A percentile compares a stretch with the other conserved stretches of the same genome.
Evolutionary conservation across 2,113 vertebrate genomes (phyloP).

Genomic region (Platysternon megacephalum): DNA sequence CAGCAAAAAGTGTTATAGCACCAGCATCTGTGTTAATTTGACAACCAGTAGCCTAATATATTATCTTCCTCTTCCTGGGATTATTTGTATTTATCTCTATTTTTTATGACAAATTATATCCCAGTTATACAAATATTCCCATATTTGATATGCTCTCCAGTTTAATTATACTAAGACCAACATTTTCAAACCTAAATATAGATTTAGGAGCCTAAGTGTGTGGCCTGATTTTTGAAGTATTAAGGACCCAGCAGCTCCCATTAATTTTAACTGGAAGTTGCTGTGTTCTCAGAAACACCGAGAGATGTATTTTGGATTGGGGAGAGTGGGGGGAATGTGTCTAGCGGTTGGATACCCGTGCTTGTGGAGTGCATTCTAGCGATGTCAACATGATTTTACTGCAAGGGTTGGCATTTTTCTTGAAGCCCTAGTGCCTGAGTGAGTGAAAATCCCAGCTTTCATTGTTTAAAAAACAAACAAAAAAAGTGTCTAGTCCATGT

Average conservation of each 20-base stretch:
- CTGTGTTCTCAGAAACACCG: neutral
- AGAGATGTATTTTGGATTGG: rapidly evolving
- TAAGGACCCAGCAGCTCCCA: neutral
- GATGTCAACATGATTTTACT: neutral
- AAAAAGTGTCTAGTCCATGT: neutral
- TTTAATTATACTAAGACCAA: neutral
- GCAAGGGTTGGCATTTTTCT: neutral
- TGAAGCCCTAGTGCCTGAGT: neutral
- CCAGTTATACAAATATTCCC: neutral
- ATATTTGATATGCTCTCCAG: neutral
- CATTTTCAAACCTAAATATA: neutral
- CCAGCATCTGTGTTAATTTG: neutral
- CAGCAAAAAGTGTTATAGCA: neutral
- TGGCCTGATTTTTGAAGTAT: neutral
- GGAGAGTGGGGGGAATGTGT: neutral
- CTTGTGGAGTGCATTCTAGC: rapidly evolving
- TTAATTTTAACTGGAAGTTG: neutral
- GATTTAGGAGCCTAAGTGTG: neutral
- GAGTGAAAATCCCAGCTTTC: neutral
- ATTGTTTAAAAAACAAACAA: neutral
- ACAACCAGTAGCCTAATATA: neutral
- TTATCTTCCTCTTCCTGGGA: neutral
- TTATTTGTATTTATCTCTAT: neutral
- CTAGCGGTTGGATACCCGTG: rapidly evolving
- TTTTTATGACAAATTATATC: neutral